These are phyloP conservation scores for Caenorhabditis sp. DNA, from an alignment of 2,888 invertebrate genomes.

Conservation along the genomic window DNA sequence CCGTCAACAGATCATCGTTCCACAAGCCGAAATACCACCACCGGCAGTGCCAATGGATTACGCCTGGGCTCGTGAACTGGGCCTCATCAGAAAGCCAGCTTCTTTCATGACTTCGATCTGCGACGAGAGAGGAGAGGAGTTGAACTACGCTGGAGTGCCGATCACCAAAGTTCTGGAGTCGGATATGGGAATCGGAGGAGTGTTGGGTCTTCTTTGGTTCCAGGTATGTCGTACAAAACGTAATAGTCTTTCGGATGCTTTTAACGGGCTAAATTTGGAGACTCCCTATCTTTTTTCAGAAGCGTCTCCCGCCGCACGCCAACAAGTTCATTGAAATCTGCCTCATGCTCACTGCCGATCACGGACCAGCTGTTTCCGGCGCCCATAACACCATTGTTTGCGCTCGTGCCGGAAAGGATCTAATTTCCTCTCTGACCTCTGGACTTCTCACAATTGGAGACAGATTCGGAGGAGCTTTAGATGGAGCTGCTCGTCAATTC, in stretches of 20 bases:
- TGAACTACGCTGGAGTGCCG: conserved; percentile 90
- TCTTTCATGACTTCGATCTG: conserved; percentile 99
- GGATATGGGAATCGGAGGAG: conserved; percentile 96
- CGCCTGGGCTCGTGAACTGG: conserved; percentile 97
- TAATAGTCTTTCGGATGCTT: too few relatives aligned
- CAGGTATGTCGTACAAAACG: conserved; percentile 84
- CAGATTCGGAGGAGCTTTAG: conserved; percentile 97
- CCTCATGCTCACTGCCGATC: conserved; percentile 97
- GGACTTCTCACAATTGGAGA: conserved; percentile 94
- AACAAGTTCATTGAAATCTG: conserved; percentile 99
- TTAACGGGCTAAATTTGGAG: neutral
- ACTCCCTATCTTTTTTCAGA: conserved; percentile 57
- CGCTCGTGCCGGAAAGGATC: conserved; percentile 95
- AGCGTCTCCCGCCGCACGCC: conserved; percentile 88
- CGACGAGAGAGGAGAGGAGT: conserved; percentile 90
- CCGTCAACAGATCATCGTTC: conserved; percentile 87
- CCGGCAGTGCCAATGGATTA: conserved; percentile 99
- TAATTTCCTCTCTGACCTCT: conserved; percentile 94
- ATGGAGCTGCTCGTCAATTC: conserved; percentile 97
- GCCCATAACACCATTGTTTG: conserved; percentile 85
- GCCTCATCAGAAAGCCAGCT: conserved; percentile 97
- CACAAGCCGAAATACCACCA: conserved; percentile 92
- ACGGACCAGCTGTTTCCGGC: conserved; percentile 98
- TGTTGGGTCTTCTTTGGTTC: conserved; percentile 97
- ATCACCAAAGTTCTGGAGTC: conserved; percentile 88